Evolutionary conservation across 2,888 invertebrate genomes (phyloP).

Genomic region (Chesias legatella): DNA sequence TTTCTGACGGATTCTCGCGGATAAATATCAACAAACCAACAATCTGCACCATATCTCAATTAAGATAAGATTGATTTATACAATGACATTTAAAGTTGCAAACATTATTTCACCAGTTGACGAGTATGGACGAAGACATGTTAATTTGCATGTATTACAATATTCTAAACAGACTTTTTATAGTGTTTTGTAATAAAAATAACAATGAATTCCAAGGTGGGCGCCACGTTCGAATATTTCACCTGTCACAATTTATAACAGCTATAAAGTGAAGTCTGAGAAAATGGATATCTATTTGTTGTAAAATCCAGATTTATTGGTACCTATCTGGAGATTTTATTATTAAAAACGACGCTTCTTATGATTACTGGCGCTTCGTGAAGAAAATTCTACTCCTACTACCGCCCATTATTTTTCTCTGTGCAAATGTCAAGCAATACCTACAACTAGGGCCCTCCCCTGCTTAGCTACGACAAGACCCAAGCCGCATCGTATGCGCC

Average conservation of each 20-base stretch:
- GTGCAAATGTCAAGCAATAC: too few species aligned
- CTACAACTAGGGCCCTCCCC: too few species aligned
- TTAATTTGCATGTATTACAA: slow-evolving; percentile 36
- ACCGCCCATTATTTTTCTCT: too few species aligned
- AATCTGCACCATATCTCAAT: slow-evolving; percentile 3
- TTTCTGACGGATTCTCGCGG: too few species aligned
- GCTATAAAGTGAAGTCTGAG: slow-evolving; percentile 7
- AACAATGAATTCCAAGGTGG: slow-evolving; percentile 24
- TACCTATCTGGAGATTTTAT: too few species aligned
- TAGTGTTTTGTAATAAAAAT: slow-evolving; percentile 28
- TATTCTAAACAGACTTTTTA: slow-evolving; percentile 19
- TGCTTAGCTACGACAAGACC: too few species aligned
- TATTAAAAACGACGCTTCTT: too few species aligned
- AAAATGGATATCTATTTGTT: background rate
- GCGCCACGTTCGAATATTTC: slow-evolving; percentile 24
- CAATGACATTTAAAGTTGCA: slow-evolving; percentile 17
- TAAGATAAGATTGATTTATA: slow-evolving; percentile 2
- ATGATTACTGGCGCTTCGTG: too few species aligned
- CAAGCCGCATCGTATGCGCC: too few species aligned
- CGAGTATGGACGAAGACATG: slow-evolving; percentile 29
- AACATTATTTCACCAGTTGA: slow-evolving; percentile 29
- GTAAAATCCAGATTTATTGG: too few species aligned
- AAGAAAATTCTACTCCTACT: too few species aligned
- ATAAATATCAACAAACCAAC: too few species aligned
- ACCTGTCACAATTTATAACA: slow-evolving; percentile 21